A percentile compares a stretch with the other conserved stretches of the same genome.
Conservation (phyloP, 2,113 vertebrate genomes). For the Asarcornis scutulata region DNA sequence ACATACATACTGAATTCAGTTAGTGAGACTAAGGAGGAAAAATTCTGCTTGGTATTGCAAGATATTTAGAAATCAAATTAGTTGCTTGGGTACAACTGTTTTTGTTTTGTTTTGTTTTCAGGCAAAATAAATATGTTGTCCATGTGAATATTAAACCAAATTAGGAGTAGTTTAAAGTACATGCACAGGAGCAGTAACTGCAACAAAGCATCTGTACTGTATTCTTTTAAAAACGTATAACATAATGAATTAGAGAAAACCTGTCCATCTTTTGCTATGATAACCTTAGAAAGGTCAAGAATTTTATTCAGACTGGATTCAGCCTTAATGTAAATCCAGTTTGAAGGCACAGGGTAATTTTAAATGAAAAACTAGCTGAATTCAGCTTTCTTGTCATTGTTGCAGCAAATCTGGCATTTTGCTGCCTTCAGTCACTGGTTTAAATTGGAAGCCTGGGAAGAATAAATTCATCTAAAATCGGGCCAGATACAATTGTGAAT, state of each 20-base stretch:
- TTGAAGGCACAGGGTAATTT: background rate
- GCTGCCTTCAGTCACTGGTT: background rate
- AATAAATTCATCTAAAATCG: slow-evolving; percentile 16
- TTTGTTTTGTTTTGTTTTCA: background rate
- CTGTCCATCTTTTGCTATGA: background rate
- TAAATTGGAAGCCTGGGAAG: slow-evolving; percentile 9
- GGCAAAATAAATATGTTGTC: background rate
- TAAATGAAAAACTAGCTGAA: slow-evolving; percentile 25
- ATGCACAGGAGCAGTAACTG: background rate
- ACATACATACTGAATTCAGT: background rate
- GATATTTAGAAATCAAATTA: background rate
- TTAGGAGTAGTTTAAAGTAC: background rate
- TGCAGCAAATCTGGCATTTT: slow-evolving; percentile 18
- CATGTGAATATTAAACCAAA: background rate
- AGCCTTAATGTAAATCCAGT: background rate
- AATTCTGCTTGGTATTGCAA: background rate
- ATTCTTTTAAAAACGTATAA: background rate
- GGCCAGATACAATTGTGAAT: background rate
- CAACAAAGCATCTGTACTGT: background rate
- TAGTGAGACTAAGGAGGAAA: background rate
- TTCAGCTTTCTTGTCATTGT: background rate
- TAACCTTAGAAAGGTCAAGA: slow-evolving; percentile 13
- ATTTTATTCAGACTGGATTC: background rate
- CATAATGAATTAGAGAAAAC: background rate
- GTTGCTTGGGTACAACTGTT: background rate